Conservation (phyloP, 2,797 vertebrate species). For the Dryobates pubescens region DNA sequence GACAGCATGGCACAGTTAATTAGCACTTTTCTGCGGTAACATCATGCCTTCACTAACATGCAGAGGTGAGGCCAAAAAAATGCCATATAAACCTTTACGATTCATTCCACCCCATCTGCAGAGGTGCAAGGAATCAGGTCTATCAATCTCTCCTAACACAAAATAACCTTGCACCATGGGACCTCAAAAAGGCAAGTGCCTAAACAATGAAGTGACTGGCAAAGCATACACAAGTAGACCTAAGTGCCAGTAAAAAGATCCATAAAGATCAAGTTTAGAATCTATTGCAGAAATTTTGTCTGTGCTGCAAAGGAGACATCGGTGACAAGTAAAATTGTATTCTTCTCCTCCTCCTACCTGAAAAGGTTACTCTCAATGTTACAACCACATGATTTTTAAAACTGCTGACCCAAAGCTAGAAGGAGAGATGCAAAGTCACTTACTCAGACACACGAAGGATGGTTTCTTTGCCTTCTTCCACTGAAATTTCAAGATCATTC, state of each 20-base stretch:
- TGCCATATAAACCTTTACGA: neutral
- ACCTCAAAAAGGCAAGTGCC: neutral
- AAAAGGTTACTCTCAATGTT: constrained; percentile 34
- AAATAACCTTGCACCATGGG: neutral
- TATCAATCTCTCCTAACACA: neutral
- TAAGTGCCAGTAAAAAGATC: neutral
- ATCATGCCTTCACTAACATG: neutral
- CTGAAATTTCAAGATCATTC: constrained; percentile 82
- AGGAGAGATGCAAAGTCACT: constrained; percentile 75
- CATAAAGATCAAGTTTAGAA: neutral
- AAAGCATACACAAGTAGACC: neutral
- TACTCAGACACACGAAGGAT: constrained; percentile 91
- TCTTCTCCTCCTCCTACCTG: neutral
- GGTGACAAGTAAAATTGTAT: neutral
- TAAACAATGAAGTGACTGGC: neutral
- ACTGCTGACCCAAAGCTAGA: constrained; percentile 41
- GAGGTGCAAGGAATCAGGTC: neutral
- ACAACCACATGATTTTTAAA: constrained; percentile 36
- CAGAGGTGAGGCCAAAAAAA: neutral
- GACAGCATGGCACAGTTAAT: neutral
- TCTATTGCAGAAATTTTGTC: neutral
- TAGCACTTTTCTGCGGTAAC: neutral
- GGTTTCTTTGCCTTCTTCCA: constrained; percentile 94
- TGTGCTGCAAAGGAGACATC: neutral
- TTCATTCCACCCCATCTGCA: neutral